Base-by-base conservation (phyloP, 2,797 vertebrate genomes). In the Toxotes lorentzi region DNA sequence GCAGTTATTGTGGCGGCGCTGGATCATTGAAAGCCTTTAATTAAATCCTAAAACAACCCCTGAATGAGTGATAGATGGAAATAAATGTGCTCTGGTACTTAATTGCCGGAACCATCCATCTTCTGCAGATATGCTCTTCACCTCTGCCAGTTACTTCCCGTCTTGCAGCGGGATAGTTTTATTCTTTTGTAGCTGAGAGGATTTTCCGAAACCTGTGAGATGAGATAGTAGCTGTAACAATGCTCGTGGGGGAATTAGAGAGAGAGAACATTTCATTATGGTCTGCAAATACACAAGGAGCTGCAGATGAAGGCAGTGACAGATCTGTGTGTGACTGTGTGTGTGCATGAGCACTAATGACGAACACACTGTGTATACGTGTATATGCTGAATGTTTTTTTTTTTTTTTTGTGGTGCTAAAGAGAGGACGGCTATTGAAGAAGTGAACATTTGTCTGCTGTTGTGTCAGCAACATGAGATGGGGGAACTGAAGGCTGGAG, bases 1-100 rank as follows among this genome's bases (percentile, higher is more conserved):
- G 48, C 19, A 57, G 30, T 56, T 62, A 10, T 43, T 13, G 32
- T 48, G 45, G 30, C 48, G 57, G 48, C 2, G 0, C 4, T 63
- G 73, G 50, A 66, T 70, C 48, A 65, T 51, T 67, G 32, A 67
- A 72, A 79, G 63, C 35, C 41, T 69, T 84, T 85, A 81, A 88
- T 92, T 89, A 79, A 85, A 87, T 54, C 35, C 8, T 63, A 19
- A 50, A 84, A 72, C 59, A 47, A 30, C 53, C 68, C 63, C 63
- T 48, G 56, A 68, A 63, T 57, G 67, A 61, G 19, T 51, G 23
- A 70, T 84, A 23, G 70, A 64, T 2, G 41, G 43, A 48, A 35
- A 60, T 13, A 73, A 62, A 72, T 58, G 40, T 34, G 68, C 70
- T 82, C 51, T 41, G 41, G 23, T 51, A 5, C 45, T 53, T 70